Evolutionary conservation across 2,888 invertebrate genomes (phyloP).

Genomic region (Osmoderma eremita): DNA sequence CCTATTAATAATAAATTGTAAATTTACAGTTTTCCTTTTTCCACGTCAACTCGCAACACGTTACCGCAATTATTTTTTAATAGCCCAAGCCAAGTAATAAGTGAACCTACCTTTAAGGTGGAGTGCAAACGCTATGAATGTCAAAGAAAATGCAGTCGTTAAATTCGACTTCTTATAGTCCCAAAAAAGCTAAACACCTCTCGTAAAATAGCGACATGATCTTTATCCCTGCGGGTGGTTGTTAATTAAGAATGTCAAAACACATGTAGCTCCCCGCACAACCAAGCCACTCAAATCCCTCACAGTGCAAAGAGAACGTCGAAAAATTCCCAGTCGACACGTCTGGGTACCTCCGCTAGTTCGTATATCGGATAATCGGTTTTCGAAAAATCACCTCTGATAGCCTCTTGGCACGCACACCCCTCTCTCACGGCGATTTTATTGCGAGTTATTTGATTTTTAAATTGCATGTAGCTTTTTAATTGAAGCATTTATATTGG

Average conservation of each 20-base stretch:
- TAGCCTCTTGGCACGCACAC: slow-evolving; percentile 51
- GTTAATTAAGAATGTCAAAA: slow-evolving; percentile 53
- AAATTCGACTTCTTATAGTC: slow-evolving; percentile 45
- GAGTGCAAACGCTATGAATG: slow-evolving; percentile 23
- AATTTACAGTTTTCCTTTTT: too few species aligned
- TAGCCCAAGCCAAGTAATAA: too few species aligned
- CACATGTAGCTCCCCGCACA: slow-evolving; percentile 50
- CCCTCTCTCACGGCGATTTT: slow-evolving; percentile 29
- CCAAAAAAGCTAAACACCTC: slow-evolving; percentile 48
- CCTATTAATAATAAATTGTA: too few species aligned
- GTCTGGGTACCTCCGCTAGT: slow-evolving; percentile 42
- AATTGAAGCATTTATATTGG: slow-evolving; percentile 43
- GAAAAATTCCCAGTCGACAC: slow-evolving; percentile 33
- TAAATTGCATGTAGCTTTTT: slow-evolving; percentile 44
- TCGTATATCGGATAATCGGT: slow-evolving; percentile 50
- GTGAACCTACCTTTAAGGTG: too few species aligned
- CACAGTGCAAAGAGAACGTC: not conserved
- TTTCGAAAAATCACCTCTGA: slow-evolving; percentile 48
- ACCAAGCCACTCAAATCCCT: slow-evolving; percentile 40
- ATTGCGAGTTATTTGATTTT: slow-evolving; percentile 44
- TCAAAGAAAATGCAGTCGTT: slow-evolving; percentile 51
- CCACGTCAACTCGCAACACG: not conserved
- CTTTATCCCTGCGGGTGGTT: slow-evolving; percentile 49
- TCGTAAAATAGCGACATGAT: slow-evolving; percentile 46
- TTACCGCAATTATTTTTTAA: slow-evolving; percentile 6